Evolutionary conservation across 2,888 invertebrate species (phyloP), one percentile per base, ranked within the genome.

Genomic region (Quadriops clusia): DNA sequence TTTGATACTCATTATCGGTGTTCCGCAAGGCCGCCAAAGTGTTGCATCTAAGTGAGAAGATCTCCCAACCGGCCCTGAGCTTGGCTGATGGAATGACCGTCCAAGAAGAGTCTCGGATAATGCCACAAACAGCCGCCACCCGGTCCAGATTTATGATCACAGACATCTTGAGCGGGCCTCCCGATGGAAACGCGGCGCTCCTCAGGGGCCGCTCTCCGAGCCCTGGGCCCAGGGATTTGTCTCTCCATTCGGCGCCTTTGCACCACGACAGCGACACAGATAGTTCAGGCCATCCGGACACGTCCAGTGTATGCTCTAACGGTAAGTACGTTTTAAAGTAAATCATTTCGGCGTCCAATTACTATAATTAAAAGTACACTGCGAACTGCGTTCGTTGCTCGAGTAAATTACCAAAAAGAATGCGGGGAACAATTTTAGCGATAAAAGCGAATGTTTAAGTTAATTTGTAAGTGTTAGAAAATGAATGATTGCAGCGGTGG

Each of bases 81-180:
- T 56, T 53, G 53, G 48, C 54, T 58, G n/a, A n/a, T n/a, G 62
- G 60, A 54, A 62, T 62, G 62, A 62, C 62, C 56, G 62, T 62
- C 50, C 61, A 61, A 50, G 60, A 60, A 58, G 61, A 60, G 44
- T 44, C 54, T 32, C 49, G 58, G 51, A 56, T 56, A 50, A 59
- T 60, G 59, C 58, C 59, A 41, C 58, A 57, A 37, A 56, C 58
- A 41, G 53, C 56, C 39, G 49, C 73, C 69, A 56, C 74, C 63
- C 70, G 84, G 46, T 83, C 85, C 38, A 66, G 85, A 43, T 87
- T 87, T 65, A 86, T 87, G 84, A 87, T 87, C 64, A 86, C 84
- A 46, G 87, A 87, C 60, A 87, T 87, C 51, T 67, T 87, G 44
- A 75, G 74, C 29, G 72, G 72, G 28, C 42, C 45, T 61, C 56